A percentile compares a stretch with the other conserved stretches of the same genome.
These are phyloP conservation scores for Tenualosa thibaudeaui DNA, from an alignment of 2,797 vertebrate genomes.

Conservation along the genomic window DNA sequence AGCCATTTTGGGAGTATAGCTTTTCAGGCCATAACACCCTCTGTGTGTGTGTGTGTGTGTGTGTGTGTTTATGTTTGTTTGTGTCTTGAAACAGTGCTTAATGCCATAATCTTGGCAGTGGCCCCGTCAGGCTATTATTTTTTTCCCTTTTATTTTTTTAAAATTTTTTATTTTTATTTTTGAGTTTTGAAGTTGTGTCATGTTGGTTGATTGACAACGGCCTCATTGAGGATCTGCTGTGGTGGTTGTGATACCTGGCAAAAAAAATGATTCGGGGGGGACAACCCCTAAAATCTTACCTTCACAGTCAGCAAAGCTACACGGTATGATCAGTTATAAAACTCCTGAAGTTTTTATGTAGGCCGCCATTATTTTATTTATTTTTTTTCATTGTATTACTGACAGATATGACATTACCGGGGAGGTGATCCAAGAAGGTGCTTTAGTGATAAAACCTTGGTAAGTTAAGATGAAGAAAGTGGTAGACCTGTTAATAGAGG, in stretches of 20 bases:
- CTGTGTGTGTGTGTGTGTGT: background rate
- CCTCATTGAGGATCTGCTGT: constrained; percentile 10
- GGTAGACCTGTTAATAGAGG: too few relatives aligned
- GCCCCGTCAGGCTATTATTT: background rate
- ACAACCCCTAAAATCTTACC: background rate
- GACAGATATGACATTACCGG: background rate
- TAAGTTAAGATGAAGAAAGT: too few relatives aligned
- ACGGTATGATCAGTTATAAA: background rate
- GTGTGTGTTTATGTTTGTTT: background rate
- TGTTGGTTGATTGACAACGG: background rate
- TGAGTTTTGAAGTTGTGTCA: background rate
- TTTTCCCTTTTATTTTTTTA: background rate
- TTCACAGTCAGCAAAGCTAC: background rate
- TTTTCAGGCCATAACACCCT: background rate
- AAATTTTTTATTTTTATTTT: background rate
- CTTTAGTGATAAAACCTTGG: too few relatives aligned
- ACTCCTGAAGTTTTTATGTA: background rate
- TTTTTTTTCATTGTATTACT: background rate
- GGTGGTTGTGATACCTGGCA: background rate
- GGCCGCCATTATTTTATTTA: background rate
- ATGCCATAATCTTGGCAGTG: background rate
- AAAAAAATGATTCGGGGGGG: background rate
- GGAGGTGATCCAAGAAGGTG: background rate
- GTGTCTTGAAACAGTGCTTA: background rate
- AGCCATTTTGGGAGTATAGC: constrained; percentile 22